A percentile compares a stretch with the other conserved stretches of the same genome.
Evolutionary conservation across 2,888 invertebrate species (phyloP).

Genomic region (Parnassius apollo): DNA sequence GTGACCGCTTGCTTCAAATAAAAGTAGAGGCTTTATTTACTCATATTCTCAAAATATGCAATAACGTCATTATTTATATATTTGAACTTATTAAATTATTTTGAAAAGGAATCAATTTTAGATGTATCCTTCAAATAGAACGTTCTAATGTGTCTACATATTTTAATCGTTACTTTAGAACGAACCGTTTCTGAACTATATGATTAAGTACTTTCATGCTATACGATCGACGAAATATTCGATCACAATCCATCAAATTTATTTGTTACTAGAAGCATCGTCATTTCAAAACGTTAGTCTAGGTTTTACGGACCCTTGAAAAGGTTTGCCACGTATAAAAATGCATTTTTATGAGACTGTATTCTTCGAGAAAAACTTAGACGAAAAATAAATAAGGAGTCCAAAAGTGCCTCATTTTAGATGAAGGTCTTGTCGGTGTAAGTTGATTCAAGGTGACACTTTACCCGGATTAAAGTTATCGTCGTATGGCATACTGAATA

Average conservation of each 20-base stretch:
- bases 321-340: conserved; percentile 57
- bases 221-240: conserved; percentile 71
- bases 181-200: conserved; percentile 59
- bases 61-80: too few species aligned
- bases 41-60: too few species aligned
- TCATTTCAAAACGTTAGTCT: conserved; percentile 44
- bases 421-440: conserved; percentile 75
- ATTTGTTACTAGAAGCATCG: conserved; percentile 32
- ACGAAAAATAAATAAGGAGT: conserved; percentile 54
- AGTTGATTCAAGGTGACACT: conserved; percentile 79
- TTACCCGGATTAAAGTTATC: conserved; percentile 79
- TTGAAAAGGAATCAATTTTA: too few species aligned
- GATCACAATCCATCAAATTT: conserved; percentile 73
- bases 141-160: background rate
- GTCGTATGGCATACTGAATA: conserved; percentile 78
- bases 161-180: conserved; percentile 38
- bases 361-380: conserved; percentile 27
- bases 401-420: conserved; percentile 60
- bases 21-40: too few species aligned
- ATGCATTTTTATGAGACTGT: conserved; percentile 64
- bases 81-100: too few species aligned
- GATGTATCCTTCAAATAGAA: too few species aligned
- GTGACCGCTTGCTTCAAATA: too few species aligned
- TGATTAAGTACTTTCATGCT: conserved; percentile 59
- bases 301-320: conserved; percentile 53